These are phyloP conservation scores for Tetragonula carbonaria DNA, from an alignment of 2,888 invertebrate genomes.

Conservation along the genomic window DNA sequence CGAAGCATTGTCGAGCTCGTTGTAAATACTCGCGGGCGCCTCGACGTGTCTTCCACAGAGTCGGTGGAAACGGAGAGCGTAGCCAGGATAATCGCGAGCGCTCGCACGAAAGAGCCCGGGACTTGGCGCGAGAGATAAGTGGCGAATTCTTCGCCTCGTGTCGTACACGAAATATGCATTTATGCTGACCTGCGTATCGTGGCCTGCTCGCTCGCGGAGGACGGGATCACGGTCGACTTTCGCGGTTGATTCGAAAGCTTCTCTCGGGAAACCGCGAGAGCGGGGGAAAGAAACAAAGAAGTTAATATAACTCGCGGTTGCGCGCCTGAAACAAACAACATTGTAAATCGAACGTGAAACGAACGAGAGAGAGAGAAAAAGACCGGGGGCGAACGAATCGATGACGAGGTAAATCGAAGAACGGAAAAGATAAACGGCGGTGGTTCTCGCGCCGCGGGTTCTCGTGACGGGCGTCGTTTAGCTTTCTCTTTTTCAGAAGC, in stretches of 20 bases:
- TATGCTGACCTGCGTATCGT: constrained; percentile 40
- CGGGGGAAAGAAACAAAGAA: not conserved
- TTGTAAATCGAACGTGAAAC: not conserved
- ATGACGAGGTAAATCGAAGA: constrained; percentile 3
- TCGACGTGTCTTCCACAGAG: not conserved
- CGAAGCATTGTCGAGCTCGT: not conserved
- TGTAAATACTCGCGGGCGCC: not conserved
- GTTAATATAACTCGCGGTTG: constrained; percentile 3
- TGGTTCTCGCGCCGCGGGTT: not conserved
- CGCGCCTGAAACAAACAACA: not conserved
- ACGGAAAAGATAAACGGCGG: not conserved
- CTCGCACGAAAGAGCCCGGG: constrained; percentile 26
- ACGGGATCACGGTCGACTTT: constrained; percentile 28
- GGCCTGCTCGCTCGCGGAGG: not conserved
- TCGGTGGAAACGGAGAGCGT: constrained; percentile 33
- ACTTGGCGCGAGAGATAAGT: constrained; percentile 68
- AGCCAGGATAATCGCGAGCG: constrained; percentile 37
- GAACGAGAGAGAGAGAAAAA: not conserved
- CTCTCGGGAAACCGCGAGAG: not conserved
- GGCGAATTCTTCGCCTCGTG: constrained; percentile 51
- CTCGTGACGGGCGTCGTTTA: constrained; percentile 10
- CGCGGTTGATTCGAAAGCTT: constrained; percentile 1
- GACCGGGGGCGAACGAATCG: not conserved
- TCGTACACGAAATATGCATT: constrained; percentile 65
- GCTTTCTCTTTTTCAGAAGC: constrained; percentile 65